Conservation (phyloP, 2,113 vertebrate species). For the Xenopus laevis region DNA sequence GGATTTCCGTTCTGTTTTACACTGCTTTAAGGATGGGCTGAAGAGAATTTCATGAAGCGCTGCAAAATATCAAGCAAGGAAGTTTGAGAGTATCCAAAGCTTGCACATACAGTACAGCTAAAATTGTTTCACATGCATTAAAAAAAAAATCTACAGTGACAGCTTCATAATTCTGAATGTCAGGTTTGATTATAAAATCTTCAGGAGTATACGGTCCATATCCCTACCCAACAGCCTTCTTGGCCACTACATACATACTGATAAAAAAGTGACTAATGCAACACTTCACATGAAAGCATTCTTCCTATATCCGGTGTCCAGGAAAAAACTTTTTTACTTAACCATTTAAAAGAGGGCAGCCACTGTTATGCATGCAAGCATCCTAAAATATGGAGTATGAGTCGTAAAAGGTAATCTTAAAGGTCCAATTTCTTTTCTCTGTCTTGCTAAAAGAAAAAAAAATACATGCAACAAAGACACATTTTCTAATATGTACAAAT, state of each 20-base stretch:
- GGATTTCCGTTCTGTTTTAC: conserved; percentile 6
- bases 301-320: conserved; percentile 19
- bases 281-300: conserved; percentile 51
- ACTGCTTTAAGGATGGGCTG: conserved; percentile 5
- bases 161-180: conserved; percentile 50
- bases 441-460: conserved; percentile 45
- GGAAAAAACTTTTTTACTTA: conserved; percentile 34
- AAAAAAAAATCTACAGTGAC: conserved; percentile 54
- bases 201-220: conserved; percentile 6
- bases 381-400: conserved; percentile 49
- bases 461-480: conserved; percentile 49
- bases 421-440: conserved; percentile 41
- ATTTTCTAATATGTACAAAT: conserved; percentile 51
- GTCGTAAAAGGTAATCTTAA: conserved; percentile 31
- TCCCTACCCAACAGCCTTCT: conserved; percentile 10
- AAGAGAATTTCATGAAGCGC: conserved; percentile 26
- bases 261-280: conserved; percentile 36
- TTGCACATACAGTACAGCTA: conserved; percentile 50
- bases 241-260: conserved; percentile 11
- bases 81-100: conserved; percentile 52
- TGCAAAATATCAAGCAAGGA: conserved; percentile 41
- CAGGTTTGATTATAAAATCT: conserved; percentile 32
- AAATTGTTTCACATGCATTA: conserved; percentile 53
- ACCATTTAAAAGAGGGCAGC: conserved; percentile 48
- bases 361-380: conserved; percentile 53